These are phyloP conservation scores for Physocephala rufipes DNA, from an alignment of 2,888 invertebrate species.

Conservation along the genomic window DNA sequence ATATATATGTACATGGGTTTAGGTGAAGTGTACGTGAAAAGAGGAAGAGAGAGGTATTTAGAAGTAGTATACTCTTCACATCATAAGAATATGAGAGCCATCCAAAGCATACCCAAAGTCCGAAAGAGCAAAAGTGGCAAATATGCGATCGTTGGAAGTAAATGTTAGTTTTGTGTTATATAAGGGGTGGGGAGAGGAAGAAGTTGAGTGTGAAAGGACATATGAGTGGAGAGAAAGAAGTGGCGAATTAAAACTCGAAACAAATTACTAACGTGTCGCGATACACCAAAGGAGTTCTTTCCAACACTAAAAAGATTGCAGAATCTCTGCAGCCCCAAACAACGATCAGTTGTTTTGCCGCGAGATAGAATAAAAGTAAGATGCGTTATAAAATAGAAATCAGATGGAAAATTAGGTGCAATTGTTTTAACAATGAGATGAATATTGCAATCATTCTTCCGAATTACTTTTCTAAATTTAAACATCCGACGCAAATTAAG, in stretches of 20 bases:
- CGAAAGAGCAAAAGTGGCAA: too few species aligned
- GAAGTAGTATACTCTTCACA: neutral
- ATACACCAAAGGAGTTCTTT: constrained; percentile 39
- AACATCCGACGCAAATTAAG: neutral
- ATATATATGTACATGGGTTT: too few species aligned
- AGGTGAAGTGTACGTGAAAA: too few species aligned
- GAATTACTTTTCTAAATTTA: neutral
- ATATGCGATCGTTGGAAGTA: too few species aligned
- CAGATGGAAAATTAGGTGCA: neutral
- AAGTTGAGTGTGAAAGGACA: too few species aligned
- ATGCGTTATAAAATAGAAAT: too few species aligned
- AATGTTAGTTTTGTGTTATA: too few species aligned
- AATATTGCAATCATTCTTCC: neutral
- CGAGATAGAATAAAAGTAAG: too few species aligned
- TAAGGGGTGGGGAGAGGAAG: neutral
- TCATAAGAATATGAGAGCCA: neutral
- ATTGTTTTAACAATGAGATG: neutral
- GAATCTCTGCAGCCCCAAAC: constrained; percentile 6
- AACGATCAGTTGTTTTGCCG: too few species aligned
- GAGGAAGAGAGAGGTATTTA: neutral
- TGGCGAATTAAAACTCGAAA: constrained; percentile 25
- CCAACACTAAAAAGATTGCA: constrained; percentile 20
- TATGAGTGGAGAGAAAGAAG: constrained; percentile 15
- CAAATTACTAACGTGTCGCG: constrained; percentile 23
- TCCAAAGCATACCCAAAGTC: neutral